phyloP scores from a whole-genome alignment of 2,113 vertebrate genomes.

The Prionailurus viverrinus region DNA sequence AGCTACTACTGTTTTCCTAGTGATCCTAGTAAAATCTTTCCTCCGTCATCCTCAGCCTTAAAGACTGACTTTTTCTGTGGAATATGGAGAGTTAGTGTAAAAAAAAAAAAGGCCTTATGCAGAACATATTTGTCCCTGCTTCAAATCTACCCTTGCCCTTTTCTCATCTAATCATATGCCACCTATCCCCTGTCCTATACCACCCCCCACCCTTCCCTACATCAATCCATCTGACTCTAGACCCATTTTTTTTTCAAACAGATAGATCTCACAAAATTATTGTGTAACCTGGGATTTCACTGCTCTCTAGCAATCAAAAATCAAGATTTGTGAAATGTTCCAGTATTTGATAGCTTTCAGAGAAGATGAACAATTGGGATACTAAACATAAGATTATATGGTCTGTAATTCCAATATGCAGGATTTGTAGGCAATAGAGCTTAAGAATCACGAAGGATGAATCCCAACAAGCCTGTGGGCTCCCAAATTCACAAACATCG shows the following conservation, averaged over 20 bases:
- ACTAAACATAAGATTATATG: no score
- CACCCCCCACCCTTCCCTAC: neutral
- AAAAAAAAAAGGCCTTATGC: neutral
- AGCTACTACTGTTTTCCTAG: neutral
- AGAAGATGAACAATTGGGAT: neutral
- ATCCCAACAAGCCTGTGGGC: neutral
- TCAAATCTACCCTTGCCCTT: neutral
- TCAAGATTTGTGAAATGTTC: neutral
- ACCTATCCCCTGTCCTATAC: neutral
- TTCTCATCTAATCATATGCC: neutral
- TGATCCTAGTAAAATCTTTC: neutral
- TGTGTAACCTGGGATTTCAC: neutral
- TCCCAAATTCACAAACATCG: neutral
- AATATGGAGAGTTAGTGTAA: neutral
- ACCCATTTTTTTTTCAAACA: neutral
- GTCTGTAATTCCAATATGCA: neutral
- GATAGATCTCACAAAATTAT: neutral
- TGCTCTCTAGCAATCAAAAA: neutral
- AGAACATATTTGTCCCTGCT: neutral
- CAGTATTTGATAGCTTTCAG: neutral
- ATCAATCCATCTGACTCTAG: neutral
- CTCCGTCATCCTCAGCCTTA: neutral
- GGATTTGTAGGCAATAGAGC: neutral
- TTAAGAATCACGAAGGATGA: neutral
- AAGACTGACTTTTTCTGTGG: neutral